phyloP scores from a whole-genome alignment of 2,888 invertebrate genomes.

The Osmoderma eremita region DNA sequence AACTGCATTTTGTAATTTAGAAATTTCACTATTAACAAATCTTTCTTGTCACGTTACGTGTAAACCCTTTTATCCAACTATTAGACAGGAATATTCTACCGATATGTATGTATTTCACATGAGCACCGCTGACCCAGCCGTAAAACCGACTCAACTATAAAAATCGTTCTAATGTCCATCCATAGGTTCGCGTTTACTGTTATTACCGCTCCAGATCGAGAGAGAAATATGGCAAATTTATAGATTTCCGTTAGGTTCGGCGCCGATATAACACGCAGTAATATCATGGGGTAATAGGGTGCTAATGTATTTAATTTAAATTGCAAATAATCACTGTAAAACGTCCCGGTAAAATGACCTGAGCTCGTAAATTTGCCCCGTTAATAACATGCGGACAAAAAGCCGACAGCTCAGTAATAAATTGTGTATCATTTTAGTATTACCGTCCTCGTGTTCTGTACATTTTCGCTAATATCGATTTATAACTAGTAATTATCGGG shows the following conservation, averaged over 20 bases:
- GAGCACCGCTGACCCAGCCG: no score
- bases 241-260: conserved; percentile 34
- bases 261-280: conserved; percentile 25
- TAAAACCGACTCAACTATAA: no score
- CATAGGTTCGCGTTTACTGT: no score
- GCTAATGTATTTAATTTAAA: conserved; percentile 37
- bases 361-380: conserved; percentile 16
- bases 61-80: no score
- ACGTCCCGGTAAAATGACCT: conserved; percentile 24
- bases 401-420: conserved; percentile 8
- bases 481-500: no score
- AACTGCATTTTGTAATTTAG: no score
- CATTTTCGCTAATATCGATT: conserved; percentile 1
- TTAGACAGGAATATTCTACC: no score
- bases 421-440: conserved; percentile 14
- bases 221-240: conserved; percentile 25
- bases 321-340: conserved; percentile 39
- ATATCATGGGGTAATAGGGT: conserved; percentile 22
- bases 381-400: conserved; percentile 18
- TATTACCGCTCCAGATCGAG: no score
- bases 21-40: no score
- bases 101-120: no score
- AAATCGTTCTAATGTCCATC: no score
- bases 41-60: no score
- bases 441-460: neutral